Evolutionary conservation across 2,113 vertebrate genomes (phyloP).

Genomic region (Procavia capensis): DNA sequence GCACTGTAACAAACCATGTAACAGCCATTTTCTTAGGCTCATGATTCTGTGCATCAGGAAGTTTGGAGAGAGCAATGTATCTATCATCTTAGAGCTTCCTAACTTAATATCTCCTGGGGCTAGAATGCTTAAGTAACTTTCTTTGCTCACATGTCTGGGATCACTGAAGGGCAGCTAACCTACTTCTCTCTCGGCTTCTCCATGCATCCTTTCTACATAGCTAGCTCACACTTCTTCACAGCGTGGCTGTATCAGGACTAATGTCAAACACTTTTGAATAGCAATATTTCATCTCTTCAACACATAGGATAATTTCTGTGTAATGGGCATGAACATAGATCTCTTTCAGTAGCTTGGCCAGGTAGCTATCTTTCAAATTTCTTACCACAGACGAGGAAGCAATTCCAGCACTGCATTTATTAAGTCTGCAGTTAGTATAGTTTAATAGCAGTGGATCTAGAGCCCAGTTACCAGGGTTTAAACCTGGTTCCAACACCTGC

Average conservation of each 20-base stretch:
- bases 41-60: background rate
- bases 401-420: too few relatives aligned
- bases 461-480: background rate
- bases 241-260: background rate
- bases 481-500: background rate
- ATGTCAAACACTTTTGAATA: background rate
- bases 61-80: background rate
- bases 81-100: background rate
- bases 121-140: background rate
- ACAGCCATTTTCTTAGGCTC: background rate
- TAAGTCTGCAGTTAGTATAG: background rate
- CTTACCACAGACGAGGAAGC: too few relatives aligned
- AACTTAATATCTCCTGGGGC: background rate
- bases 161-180: background rate
- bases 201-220: background rate
- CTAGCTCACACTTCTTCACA: background rate
- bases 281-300: background rate
- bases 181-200: background rate
- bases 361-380: too few relatives aligned
- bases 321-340: too few relatives aligned
- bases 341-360: too few relatives aligned
- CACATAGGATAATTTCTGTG: background rate
- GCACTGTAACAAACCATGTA: background rate
- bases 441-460: background rate
- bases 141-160: background rate